Percentiles rank a stretch among this genome's conserved stretches.
These are phyloP conservation scores for Cotesia glomerata DNA, from an alignment of 1,140 invertebrate genomes.

Conservation along the genomic window DNA sequence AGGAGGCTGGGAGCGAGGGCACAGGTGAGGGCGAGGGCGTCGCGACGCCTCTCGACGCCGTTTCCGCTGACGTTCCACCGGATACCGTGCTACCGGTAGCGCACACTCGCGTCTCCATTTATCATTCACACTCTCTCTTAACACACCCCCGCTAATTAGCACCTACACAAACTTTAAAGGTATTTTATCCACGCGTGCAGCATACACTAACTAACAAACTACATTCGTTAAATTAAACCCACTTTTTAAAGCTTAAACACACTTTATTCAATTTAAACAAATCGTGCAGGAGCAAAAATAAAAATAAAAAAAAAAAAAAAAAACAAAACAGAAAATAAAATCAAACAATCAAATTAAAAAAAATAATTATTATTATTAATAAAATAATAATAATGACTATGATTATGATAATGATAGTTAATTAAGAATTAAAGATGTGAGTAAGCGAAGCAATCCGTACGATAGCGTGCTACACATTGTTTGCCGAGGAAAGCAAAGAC, in stretches of 20 bases:
- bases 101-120: conserved; percentile 35
- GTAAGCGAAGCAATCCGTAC: conserved; percentile 41
- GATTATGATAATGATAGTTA: not conserved
- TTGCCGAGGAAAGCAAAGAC: conserved; percentile 34
- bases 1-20: conserved; percentile 37
- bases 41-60: conserved; percentile 46
- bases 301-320: conserved; percentile 3
- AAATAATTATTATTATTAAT: not conserved
- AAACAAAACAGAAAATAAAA: not conserved
- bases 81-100: conserved; percentile 20
- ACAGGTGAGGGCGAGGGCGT: conserved; percentile 56
- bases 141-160: conserved; percentile 26
- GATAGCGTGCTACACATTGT: conserved; percentile 53
- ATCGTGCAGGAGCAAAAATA: conserved; percentile 14
- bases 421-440: not conserved
- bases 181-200: conserved; percentile 5
- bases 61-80: conserved; percentile 28
- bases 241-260: not conserved
- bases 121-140: conserved; percentile 22
- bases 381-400: not conserved
- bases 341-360: not conserved
- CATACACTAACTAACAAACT: not conserved
- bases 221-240: conserved; percentile 11
- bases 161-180: conserved; percentile 30
- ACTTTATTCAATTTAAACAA: not conserved